Evolutionary conservation across 2,797 vertebrate species (phyloP), one percentile per base, ranked within the genome.

Genomic region (Hephaestus fuliginosus): DNA sequence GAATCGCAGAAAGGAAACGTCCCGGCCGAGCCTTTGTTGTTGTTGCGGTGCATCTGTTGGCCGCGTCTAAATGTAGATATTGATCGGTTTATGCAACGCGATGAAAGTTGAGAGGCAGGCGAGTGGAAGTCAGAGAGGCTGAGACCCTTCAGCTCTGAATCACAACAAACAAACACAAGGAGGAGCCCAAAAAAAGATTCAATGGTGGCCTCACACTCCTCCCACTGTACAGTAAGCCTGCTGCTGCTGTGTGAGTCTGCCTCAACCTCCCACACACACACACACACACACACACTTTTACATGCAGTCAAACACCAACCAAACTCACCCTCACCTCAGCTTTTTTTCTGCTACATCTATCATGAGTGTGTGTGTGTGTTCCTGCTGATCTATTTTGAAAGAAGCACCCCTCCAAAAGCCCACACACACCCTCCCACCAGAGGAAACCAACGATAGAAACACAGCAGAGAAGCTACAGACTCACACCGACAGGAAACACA

Each of bases 51-150:
- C 52, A 58, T 55, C 66, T 62, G 61, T 70, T 1, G 14, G 78
- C 62, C 1, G 46, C 1, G 7, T 82, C 83, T 82, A 84, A 87
- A 87, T 81, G 73, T 67, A 11, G 87, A 72, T 74, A 90, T 90
- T 1, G 86, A 92, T 89, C 39, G 4, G 3, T 76, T 91, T 86
- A 89, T 48, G 78, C 79, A 90, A 90, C 57, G 0, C 15, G 72
- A 55, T 22, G 18, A 63, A 58, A 85, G 60, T 28, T 58, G 71
- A 36, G 73, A 79, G 69, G 78, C 53, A 48, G 82, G 1, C 2
- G 65, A 68, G 83, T 33, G 30, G 73, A 79, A 75, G 83, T 22
- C 3, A 17, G 60, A 57, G 84, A 80, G 70, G 74, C 64, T 48
- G 48, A 74, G 89, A 76, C 52, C 74, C 76, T 78, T 81, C 71